Evolutionary conservation across 2,797 vertebrate species (phyloP).

Genomic region (Esox lucius): DNA sequence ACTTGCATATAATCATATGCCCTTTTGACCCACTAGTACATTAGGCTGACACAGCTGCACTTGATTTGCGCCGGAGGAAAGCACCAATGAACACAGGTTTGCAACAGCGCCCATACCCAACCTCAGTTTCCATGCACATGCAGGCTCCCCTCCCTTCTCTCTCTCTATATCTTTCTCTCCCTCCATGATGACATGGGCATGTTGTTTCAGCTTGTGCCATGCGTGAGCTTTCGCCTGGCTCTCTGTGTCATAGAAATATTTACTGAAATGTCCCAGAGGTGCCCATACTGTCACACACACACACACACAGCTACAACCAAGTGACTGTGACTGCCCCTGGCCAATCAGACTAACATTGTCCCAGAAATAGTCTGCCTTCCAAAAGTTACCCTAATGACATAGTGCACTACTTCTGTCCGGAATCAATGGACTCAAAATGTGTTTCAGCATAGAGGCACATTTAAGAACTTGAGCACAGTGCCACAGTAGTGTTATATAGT

Average conservation of each 20-base stretch:
- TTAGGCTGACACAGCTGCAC: constrained; percentile 19
- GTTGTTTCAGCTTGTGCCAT: constrained; percentile 19
- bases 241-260: constrained; percentile 7
- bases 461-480: too few relatives aligned
- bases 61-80: constrained; percentile 6
- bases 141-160: too few relatives aligned
- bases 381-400: too few relatives aligned
- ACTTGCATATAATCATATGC: background rate
- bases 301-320: background rate
- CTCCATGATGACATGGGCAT: constrained; percentile 2
- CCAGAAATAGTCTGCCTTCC: background rate
- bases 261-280: background rate
- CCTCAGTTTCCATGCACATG: background rate
- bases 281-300: background rate
- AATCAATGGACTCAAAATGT: too few relatives aligned
- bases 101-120: constrained; percentile 5
- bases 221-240: constrained; percentile 12
- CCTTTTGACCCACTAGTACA: constrained; percentile 9
- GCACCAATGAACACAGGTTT: constrained; percentile 19
- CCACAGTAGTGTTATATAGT: too few relatives aligned
- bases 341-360: background rate
- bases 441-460: too few relatives aligned
- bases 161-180: background rate
- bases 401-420: too few relatives aligned
- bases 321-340: background rate